Base-by-base conservation (phyloP, 2,888 invertebrate species). In the Drosophila maculinotata region DNA sequence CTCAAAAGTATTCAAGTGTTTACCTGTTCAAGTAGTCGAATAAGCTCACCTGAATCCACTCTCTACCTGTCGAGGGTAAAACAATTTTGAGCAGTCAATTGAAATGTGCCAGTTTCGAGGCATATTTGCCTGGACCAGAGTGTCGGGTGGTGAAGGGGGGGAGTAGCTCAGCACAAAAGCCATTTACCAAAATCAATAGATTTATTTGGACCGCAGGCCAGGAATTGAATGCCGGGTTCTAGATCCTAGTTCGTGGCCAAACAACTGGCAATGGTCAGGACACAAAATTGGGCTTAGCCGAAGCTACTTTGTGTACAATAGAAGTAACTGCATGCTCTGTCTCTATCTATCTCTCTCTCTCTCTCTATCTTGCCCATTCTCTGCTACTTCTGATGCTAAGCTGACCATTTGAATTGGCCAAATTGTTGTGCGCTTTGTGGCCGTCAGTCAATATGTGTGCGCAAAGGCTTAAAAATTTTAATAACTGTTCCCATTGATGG, bases 181-280 rank as follows among this genome's bases (percentile, higher is more conserved):
- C 81, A 85, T 85, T 81, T 85, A 66, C 41, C 67, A 74, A 81
- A 81, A 79, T 85, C 81, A 81, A 81, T 81, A 81, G 77, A 85
- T 81, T 81, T 85, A 75, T 77, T 75, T 72, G 59, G 69, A 79
- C 80, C 85, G 76, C 82, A 76, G 85, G 79, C 49, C 41, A 45
- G 58, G 23, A 20, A 42, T 39, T 44, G 28, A 52, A 53, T 66
- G 33, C 10, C n/a, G n/a, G n/a, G n/a, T n/a, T n/a, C n/a, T n/a
- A n/a, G n/a, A n/a, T n/a, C n/a, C n/a, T n/a, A n/a, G n/a, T n/a
- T n/a, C n/a, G n/a, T n/a, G 31, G 42, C 58, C 20, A 44, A 26
- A 20, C 15, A 26, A 38, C 30, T 31, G 44, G 23, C 41, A 59
- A 39, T 20, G 44, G 44, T 33, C 54, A 42, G 52, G 12, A 31